phyloP scores from a whole-genome alignment of 1,140 invertebrate genomes.

The Chrysoperla carnea region DNA sequence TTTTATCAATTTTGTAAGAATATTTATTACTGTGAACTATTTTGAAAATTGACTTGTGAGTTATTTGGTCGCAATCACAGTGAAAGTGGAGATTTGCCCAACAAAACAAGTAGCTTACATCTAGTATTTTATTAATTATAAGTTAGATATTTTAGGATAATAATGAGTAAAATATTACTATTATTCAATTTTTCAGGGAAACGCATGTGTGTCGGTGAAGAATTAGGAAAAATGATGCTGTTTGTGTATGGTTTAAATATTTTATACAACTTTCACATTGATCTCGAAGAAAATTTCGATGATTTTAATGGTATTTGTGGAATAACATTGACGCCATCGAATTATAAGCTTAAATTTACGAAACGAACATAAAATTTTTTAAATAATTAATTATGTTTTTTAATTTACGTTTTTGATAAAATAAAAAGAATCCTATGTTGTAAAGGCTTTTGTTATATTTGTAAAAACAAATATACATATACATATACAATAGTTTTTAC shows the following conservation, averaged over 20 bases:
- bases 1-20: not conserved
- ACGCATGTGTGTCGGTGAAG: constrained; percentile 71
- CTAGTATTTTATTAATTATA: no score
- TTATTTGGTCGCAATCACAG: not conserved
- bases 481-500: no score
- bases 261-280: constrained; percentile 25
- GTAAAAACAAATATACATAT: no score
- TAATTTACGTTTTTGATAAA: constrained; percentile 5
- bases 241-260: constrained; percentile 47
- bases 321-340: constrained; percentile 48
- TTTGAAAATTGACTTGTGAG: constrained; percentile 1
- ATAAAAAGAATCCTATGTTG: no score
- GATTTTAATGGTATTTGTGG: constrained; percentile 45
- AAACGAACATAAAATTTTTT: not conserved
- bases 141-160: no score
- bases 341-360: constrained; percentile 27
- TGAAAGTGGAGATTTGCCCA: no score
- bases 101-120: no score
- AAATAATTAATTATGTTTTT: not conserved
- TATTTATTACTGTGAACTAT: no score
- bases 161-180: no score
- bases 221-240: constrained; percentile 58
- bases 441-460: no score
- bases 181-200: constrained; percentile 47
- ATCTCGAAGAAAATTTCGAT: constrained; percentile 19